A percentile compares a stretch with the other conserved stretches of the same genome.
Evolutionary conservation across 2,113 vertebrate genomes (phyloP).

Genomic region (Scopus umbretta): DNA sequence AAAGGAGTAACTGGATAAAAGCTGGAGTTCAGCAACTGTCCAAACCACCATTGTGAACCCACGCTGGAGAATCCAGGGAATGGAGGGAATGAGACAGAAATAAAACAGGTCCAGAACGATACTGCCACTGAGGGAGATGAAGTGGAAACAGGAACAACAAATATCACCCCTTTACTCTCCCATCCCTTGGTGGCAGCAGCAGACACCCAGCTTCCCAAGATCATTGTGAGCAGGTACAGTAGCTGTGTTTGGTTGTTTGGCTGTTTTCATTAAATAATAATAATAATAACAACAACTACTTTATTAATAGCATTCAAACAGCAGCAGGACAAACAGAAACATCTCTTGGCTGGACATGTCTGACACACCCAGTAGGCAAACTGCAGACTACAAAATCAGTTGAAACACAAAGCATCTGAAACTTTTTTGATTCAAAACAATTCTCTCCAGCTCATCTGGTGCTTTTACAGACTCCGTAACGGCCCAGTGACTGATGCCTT

Average conservation of each 20-base stretch:
- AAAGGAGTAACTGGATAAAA: background rate
- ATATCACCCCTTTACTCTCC: background rate
- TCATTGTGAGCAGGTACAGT: background rate
- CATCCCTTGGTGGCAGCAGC: background rate
- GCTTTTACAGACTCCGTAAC: background rate
- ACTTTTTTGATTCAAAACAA: background rate
- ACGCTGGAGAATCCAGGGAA: background rate
- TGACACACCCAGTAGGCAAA: background rate
- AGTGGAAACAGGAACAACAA: background rate
- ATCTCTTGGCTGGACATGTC: background rate
- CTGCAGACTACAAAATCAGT: background rate
- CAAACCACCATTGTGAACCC: rapidly evolving
- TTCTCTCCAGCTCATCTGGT: background rate
- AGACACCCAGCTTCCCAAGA: background rate
- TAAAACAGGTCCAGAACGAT: background rate
- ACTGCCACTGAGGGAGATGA: background rate
- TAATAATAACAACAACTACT: background rate
- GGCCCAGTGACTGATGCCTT: background rate
- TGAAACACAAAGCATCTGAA: background rate
- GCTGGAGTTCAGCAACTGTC: background rate
- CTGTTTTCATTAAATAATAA: background rate
- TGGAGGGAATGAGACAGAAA: background rate
- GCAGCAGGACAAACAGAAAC: background rate
- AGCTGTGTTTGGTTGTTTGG: background rate
- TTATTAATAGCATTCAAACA: background rate